phyloP scores from a whole-genome alignment of 2,888 invertebrate species.

The Bembecia ichneumoniformis region DNA sequence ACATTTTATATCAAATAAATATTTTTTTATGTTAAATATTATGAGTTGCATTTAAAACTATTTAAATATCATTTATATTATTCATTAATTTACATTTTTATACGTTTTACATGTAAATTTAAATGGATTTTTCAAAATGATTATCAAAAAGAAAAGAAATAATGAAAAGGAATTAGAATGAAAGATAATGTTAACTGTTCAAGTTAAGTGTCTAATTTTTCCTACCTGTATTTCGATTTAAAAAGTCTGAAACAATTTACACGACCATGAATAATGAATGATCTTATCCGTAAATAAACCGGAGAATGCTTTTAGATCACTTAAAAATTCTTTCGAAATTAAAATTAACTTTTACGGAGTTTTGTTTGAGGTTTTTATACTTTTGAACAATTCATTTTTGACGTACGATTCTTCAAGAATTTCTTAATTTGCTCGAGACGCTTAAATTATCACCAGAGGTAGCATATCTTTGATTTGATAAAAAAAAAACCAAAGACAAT shows the following conservation, averaged over 20 bases:
- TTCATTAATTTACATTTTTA: no score
- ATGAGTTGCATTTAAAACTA: no score
- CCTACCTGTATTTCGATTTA: slow-evolving; percentile 35
- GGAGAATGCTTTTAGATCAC: slow-evolving; percentile 28
- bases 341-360: neutral
- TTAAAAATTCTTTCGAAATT: neutral
- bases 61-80: no score
- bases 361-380: neutral
- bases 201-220: neutral
- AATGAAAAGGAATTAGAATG: slow-evolving; percentile 28
- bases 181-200: slow-evolving; percentile 7
- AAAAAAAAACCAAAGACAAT: no score
- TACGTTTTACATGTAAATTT: no score
- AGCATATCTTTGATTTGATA: no score
- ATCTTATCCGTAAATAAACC: slow-evolving; percentile 47
- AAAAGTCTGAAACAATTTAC: slow-evolving; percentile 58
- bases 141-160: slow-evolving; percentile 7
- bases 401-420: no score
- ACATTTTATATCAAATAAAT: no score
- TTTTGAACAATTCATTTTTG: neutral
- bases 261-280: slow-evolving; percentile 50
- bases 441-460: no score
- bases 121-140: no score
- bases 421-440: no score
- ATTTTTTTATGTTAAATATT: no score